Percentiles rank a stretch among this genome's conserved stretches.
These are phyloP conservation scores for Stomatorhinus ivindoensis DNA, from an alignment of 2,113 vertebrate species.

Conservation along the genomic window DNA sequence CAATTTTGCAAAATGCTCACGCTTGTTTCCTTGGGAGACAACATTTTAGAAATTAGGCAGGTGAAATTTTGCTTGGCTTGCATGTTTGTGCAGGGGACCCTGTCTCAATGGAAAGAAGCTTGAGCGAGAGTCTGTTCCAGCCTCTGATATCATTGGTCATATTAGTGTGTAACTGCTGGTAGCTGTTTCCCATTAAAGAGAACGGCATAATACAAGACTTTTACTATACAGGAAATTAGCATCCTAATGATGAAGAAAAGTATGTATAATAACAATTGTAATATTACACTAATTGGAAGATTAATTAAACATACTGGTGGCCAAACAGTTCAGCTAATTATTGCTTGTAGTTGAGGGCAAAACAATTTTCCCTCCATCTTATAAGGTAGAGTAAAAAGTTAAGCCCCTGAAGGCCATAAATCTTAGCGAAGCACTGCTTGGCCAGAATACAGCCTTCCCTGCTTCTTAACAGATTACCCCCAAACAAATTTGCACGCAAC, in stretches of 20 bases:
- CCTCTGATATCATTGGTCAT: background rate
- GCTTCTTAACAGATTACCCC: constrained; percentile 7
- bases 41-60: background rate
- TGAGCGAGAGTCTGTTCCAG: background rate
- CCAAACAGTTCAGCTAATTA: background rate
- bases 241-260: background rate
- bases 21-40: background rate
- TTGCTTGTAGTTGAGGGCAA: background rate
- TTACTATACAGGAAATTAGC: background rate
- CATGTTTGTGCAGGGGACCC: background rate
- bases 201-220: background rate
- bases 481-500: background rate
- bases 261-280: background rate
- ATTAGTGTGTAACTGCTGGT: background rate
- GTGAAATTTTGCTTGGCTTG: background rate
- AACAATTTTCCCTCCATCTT: background rate
- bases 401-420: background rate
- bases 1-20: background rate
- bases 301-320: background rate
- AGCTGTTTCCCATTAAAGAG: background rate
- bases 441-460: background rate
- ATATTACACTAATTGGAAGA: background rate
- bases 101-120: background rate
- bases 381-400: background rate
- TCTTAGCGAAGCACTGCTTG: background rate